phyloP scores from a whole-genome alignment of 2,888 invertebrate genomes.

The Cantharis rustica region DNA sequence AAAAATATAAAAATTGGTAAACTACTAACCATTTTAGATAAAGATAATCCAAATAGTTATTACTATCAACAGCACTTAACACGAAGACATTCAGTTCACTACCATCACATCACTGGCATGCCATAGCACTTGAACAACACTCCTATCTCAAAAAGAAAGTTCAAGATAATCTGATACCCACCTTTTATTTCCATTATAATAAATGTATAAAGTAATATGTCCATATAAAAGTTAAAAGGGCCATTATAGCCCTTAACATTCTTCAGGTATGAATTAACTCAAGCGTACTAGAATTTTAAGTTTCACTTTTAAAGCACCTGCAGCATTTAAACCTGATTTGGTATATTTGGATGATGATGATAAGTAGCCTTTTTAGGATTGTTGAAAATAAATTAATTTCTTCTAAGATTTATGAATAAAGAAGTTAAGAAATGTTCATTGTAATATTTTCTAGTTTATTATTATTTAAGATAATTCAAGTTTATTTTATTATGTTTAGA shows the following conservation, averaged over 20 bases:
- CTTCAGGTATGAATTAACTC: neutral
- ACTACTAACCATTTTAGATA: slow-evolving; percentile 22
- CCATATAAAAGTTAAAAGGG: slow-evolving; percentile 33
- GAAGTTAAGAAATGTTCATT: neutral
- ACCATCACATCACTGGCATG: slow-evolving; percentile 35
- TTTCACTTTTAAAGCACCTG: neutral
- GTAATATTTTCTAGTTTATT: neutral
- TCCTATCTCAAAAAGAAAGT: slow-evolving; percentile 39
- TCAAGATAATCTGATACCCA: slow-evolving; percentile 37
- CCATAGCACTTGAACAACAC: slow-evolving; percentile 28
- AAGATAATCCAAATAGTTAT: slow-evolving; percentile 12
- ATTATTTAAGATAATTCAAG: neutral
- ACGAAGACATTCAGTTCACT: slow-evolving; percentile 28
- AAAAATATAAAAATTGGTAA: neutral
- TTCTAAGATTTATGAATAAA: neutral
- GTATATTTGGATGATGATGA: neutral
- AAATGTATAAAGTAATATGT: slow-evolving; percentile 31
- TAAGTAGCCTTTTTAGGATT: neutral
- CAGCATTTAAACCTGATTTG: neutral
- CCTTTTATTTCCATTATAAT: slow-evolving; percentile 38
- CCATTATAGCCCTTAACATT: slow-evolving; percentile 14
- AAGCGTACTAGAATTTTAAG: neutral
- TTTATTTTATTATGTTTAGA: neutral
- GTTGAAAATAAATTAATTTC: neutral
- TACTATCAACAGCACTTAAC: neutral